Evolutionary conservation across 92 coral and sea anemone genomes (phyloP).

Genomic region (Palythoa heliodiscus): DNA sequence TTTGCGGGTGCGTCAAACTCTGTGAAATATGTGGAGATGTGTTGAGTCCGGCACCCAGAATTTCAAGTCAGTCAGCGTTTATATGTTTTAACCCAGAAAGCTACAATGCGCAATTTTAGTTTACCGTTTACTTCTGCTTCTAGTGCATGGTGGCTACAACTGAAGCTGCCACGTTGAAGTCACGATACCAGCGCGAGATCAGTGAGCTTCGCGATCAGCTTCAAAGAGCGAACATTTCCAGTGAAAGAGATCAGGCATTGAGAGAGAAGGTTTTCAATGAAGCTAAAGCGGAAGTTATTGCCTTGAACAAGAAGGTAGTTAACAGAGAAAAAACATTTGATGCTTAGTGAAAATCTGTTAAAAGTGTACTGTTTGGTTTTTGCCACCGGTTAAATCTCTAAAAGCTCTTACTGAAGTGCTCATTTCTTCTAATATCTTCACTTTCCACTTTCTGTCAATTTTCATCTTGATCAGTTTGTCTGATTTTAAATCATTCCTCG

Average conservation of each 20-base stretch:
- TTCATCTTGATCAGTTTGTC: too few relatives aligned
- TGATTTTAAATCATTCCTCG: too few relatives aligned
- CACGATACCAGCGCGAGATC: slow-evolving; percentile 83
- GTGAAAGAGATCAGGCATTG: slow-evolving; percentile 93
- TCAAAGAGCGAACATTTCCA: slow-evolving; percentile 86
- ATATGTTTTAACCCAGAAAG: too few relatives aligned
- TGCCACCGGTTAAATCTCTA: too few relatives aligned
- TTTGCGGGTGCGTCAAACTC: too few relatives aligned
- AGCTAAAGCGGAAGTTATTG: slow-evolving; percentile 92
- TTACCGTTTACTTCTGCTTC: not conserved
- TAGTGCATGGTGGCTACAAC: slow-evolving; percentile 87
- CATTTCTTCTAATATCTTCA: too few relatives aligned
- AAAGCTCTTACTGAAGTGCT: too few relatives aligned
- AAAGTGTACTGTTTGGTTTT: too few relatives aligned
- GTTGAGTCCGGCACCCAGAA: too few relatives aligned
- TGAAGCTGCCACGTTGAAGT: slow-evolving; percentile 82
- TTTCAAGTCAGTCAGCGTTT: too few relatives aligned
- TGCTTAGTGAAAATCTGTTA: not conserved
- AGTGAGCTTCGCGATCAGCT: slow-evolving; percentile 85
- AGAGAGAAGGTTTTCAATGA: slow-evolving; percentile 96
- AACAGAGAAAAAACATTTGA: not conserved
- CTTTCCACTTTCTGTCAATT: too few relatives aligned
- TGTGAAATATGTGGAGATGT: too few relatives aligned
- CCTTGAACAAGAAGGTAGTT: slow-evolving; percentile 89
- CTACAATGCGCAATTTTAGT: not conserved